These are phyloP conservation scores for Poecilia velifera DNA, from an alignment of 2,797 vertebrate species.

Conservation along the genomic window DNA sequence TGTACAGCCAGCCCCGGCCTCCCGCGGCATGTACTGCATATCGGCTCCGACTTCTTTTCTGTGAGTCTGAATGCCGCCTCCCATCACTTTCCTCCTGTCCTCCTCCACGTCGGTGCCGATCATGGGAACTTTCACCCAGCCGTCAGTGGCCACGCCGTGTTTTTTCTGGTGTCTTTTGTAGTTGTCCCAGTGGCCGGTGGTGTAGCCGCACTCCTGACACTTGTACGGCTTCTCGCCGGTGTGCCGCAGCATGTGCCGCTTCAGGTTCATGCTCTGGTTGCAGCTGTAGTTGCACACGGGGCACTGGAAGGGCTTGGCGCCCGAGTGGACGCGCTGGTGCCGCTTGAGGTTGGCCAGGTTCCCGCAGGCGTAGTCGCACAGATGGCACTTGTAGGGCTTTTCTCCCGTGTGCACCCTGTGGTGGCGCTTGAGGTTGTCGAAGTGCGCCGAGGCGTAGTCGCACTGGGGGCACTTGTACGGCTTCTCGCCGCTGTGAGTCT, in stretches of 20 bases:
- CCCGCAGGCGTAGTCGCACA: constrained; percentile 95
- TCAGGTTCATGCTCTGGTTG: constrained; percentile 99
- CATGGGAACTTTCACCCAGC: constrained; percentile 85
- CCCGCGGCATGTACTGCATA: constrained; percentile 74
- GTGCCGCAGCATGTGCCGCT: constrained; percentile 97
- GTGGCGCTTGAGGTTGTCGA: constrained; percentile 98
- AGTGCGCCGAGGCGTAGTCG: constrained; percentile 93
- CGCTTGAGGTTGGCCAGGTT: constrained; percentile 98
- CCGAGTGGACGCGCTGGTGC: constrained; percentile 95
- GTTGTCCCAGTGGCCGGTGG: constrained; percentile 99
- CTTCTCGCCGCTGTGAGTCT: constrained; percentile 97
- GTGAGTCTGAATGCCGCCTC: constrained; percentile 43
- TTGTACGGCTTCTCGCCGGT: constrained; percentile 96
- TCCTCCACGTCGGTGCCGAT: constrained; percentile 58
- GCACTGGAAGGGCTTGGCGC: constrained; percentile 96
- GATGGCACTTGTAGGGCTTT: constrained; percentile 96
- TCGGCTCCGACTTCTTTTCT: constrained; percentile 61
- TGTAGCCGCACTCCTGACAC: constrained; percentile 92
- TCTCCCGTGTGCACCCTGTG: constrained; percentile 96
- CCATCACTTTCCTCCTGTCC: constrained; percentile 55
- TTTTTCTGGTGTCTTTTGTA: constrained; percentile 99
- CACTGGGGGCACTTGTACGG: constrained; percentile 95
- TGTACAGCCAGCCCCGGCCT: constrained; percentile 57
- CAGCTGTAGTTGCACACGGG: constrained; percentile 95
- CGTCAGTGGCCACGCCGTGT: constrained; percentile 87